These are phyloP conservation scores for Neodiprion lecontei DNA, from an alignment of 1,140 invertebrate genomes.

Conservation along the genomic window DNA sequence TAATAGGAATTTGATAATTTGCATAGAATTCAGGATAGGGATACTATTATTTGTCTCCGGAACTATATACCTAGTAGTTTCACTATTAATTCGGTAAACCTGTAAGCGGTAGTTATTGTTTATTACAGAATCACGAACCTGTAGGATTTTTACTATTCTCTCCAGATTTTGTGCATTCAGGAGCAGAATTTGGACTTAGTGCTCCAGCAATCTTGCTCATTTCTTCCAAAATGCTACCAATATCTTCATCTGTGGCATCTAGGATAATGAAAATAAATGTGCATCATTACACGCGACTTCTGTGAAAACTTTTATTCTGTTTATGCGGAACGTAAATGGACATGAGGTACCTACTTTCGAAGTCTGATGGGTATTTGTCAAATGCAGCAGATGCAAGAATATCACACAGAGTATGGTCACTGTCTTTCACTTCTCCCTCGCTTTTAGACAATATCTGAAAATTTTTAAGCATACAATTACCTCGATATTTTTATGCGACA, in stretches of 20 bases:
- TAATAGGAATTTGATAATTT: no score
- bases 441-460: slow-evolving; percentile 39
- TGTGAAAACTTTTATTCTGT: slow-evolving; percentile 9
- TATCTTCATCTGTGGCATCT: slow-evolving; percentile 59
- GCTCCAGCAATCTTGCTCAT: slow-evolving; percentile 56
- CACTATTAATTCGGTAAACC: no score
- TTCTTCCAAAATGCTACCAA: slow-evolving; percentile 57
- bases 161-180: slow-evolving; percentile 40
- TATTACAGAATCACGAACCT: background rate
- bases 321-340: slow-evolving; percentile 3
- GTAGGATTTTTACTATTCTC: slow-evolving; percentile 40
- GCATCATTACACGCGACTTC: background rate
- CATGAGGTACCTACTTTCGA: slow-evolving; percentile 48
- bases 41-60: no score
- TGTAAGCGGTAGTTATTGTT: no score
- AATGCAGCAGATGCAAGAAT: slow-evolving; percentile 52
- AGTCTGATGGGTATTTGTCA: slow-evolving; percentile 56
- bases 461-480: slow-evolving; percentile 10
- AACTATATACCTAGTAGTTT: no score
- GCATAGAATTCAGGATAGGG: no score
- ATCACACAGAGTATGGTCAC: slow-evolving; percentile 51
- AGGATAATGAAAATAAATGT: background rate
- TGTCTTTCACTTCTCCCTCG: slow-evolving; percentile 43
- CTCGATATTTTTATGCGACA: slow-evolving; percentile 13
- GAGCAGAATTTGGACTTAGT: slow-evolving; percentile 47